Evolutionary conservation across 1,140 invertebrate species (phyloP), one percentile per base, ranked within the genome.

Genomic region (Drosophila mojavensis): DNA sequence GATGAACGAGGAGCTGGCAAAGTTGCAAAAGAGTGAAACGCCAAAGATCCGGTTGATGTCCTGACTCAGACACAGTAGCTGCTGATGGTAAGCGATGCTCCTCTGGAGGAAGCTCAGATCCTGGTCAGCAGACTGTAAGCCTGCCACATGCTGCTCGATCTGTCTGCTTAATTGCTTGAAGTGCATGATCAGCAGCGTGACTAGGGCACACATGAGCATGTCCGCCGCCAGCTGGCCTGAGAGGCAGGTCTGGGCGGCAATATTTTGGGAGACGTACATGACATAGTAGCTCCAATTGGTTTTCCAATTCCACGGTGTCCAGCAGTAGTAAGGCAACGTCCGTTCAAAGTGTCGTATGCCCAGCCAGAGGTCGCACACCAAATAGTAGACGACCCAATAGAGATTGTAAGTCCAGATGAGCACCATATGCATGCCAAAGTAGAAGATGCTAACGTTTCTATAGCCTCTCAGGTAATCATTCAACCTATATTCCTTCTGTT

Each of bases 331-430:
- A 6, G 90, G 90, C 7, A 91, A 59, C 54, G 65, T 83, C 33
- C 75, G 73, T 17, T 70, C 47, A 15, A 91, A 83, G 0, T 30
- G 20, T 0, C 76, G 62, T 4, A 56, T 7, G 5, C 61, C 64
- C 45, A 91, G 45, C 90, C 81, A 91, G 30, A 73, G 74, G 24
- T 91, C 81, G 10, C 55, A 78, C 20, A 92, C 68, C 15, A 91
- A 33, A 62, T 85, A 91, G 50, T 86, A 78, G 4, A 88, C 24
- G 0, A 70, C 70, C 74, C 81, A 84, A 33, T 86, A 90, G 1
- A 91, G 61, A 62, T 92, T 92, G 66, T 91, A 92, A 0, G 68
- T 79, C 90, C 86, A 90, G 24, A 89, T 78, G 5, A 90, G 59
- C 13, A 92, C 17, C 65, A 84, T 2, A 4, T 91, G 70, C 53